phyloP scores from a whole-genome alignment of 2,113 vertebrate species.

The Eurypyga helias region DNA sequence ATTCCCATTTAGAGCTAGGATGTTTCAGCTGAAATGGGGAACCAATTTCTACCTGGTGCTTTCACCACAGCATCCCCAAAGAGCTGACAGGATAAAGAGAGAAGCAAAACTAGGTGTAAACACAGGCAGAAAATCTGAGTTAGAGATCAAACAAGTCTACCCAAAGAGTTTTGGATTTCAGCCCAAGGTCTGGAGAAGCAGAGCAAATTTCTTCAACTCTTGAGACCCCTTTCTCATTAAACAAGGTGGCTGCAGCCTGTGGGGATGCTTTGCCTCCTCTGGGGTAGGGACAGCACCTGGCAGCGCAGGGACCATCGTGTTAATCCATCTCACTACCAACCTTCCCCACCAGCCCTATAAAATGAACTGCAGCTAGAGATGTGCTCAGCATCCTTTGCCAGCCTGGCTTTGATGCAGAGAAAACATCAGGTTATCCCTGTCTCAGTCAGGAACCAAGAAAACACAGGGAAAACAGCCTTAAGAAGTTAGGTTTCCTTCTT shows the following conservation, averaged over 20 bases:
- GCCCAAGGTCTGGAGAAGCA: background rate
- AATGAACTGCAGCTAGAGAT: background rate
- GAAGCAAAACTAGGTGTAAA: background rate
- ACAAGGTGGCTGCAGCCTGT: background rate
- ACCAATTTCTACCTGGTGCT: background rate
- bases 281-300: background rate
- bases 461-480: background rate
- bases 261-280: background rate
- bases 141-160: background rate
- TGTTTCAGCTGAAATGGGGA: background rate
- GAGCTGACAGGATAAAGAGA: background rate
- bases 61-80: background rate
- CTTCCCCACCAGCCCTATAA: background rate
- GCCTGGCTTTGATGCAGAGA: background rate
- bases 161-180: background rate
- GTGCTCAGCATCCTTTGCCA: background rate
- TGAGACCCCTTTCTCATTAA: background rate
- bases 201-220: background rate
- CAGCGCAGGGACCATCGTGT: accelerated
- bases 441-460: background rate
- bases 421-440: background rate
- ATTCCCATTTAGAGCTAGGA: background rate
- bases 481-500: background rate
- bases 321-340: background rate
- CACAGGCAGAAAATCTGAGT: background rate